Evolutionary conservation across 2,113 vertebrate genomes (phyloP).

Genomic region (Craseonycteris thonglongyai): DNA sequence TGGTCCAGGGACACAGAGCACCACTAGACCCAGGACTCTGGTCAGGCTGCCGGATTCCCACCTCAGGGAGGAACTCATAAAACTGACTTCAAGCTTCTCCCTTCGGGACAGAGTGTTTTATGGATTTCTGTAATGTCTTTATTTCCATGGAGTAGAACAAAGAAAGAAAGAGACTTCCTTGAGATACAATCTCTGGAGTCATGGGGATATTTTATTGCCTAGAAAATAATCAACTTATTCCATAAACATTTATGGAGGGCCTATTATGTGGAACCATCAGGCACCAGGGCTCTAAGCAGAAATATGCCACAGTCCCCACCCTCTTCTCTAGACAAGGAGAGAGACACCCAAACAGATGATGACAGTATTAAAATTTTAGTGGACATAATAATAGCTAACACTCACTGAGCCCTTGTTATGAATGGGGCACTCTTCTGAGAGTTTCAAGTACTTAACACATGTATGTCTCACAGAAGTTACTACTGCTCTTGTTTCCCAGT

Average conservation of each 20-base stretch:
- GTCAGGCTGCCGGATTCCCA: not conserved
- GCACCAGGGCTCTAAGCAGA: not conserved
- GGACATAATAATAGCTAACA: not conserved
- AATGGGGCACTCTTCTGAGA: not conserved
- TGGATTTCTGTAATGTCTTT: not conserved
- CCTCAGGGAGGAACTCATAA: not conserved
- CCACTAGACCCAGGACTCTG: not conserved
- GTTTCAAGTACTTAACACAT: not conserved
- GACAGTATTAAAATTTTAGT: conserved; percentile 32
- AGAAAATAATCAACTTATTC: conserved; percentile 42
- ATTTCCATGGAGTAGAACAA: not conserved
- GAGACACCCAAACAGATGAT: not conserved
- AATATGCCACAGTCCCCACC: not conserved
- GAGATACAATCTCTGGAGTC: conserved; percentile 39
- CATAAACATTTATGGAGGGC: conserved; percentile 40
- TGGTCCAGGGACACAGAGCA: not conserved
- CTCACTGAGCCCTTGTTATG: not conserved
- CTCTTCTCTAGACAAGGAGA: conserved; percentile 22
- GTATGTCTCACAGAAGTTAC: not conserved
- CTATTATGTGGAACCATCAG: not conserved
- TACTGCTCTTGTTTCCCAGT: not conserved
- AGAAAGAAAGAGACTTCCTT: conserved; percentile 23
- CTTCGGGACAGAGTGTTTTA: conserved; percentile 1
- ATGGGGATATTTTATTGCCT: conserved; percentile 21
- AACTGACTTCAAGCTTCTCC: not conserved